Conservation (phyloP, 2,113 vertebrate genomes). For the Ictalurus furcatus region DNA sequence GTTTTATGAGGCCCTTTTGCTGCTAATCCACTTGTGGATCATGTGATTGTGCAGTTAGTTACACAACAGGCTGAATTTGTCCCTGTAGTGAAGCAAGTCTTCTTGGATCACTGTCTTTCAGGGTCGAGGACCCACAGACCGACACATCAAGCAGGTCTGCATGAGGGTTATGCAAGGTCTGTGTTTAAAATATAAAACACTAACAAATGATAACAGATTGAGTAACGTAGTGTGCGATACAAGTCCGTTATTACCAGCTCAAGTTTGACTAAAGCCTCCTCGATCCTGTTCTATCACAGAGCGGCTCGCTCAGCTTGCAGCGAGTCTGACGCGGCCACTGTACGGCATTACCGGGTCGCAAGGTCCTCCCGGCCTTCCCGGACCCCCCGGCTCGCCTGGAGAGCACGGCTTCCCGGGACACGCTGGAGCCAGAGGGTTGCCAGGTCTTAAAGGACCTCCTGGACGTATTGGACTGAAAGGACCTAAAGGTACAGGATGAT, state of each 20-base stretch:
- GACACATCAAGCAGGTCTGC: constrained; percentile 94
- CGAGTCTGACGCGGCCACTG: constrained; percentile 87
- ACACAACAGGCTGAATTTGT: background rate
- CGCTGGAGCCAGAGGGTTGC: constrained; percentile 84
- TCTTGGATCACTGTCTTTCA: constrained; percentile 62
- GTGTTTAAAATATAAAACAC: constrained; percentile 32
- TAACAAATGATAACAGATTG: background rate
- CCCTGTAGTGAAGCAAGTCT: background rate
- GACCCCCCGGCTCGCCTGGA: constrained; percentile 80
- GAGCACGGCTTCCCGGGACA: constrained; percentile 92
- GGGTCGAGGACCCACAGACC: constrained; percentile 86
- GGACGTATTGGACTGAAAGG: constrained; percentile 86
- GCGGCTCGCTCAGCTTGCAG: constrained; percentile 90
- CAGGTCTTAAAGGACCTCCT: constrained; percentile 91
- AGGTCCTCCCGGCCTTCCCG: constrained; percentile 76
- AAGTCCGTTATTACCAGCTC: background rate
- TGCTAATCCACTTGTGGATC: constrained; percentile 13
- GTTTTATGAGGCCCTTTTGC: background rate
- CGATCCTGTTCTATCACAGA: constrained; percentile 73
- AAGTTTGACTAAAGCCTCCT: background rate
- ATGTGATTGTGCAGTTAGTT: constrained; percentile 9
- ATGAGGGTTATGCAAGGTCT: constrained; percentile 97
- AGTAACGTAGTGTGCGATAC: background rate
- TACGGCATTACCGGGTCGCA: constrained; percentile 83
- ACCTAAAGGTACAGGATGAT: constrained; percentile 82